These are phyloP conservation scores for Aporophyla lueneburgensis DNA, from an alignment of 2,888 invertebrate species.

Conservation along the genomic window DNA sequence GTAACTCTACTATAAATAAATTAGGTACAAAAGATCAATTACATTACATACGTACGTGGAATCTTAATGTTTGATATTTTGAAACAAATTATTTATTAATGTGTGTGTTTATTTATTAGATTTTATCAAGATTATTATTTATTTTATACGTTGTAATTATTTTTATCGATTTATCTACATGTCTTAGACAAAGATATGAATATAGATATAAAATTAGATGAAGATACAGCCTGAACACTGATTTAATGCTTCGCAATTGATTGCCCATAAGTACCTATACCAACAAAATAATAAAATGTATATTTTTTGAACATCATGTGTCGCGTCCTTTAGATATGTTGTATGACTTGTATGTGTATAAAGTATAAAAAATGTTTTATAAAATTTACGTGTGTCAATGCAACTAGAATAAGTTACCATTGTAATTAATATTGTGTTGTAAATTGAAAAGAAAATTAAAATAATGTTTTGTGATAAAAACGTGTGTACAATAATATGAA, in stretches of 20 bases:
- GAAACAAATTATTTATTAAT: slow-evolving; percentile 27
- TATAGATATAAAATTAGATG: background rate
- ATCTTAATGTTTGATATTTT: slow-evolving; percentile 9
- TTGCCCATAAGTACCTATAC: background rate
- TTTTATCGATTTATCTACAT: background rate
- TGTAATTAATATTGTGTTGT: slow-evolving; percentile 27
- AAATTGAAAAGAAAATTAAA: slow-evolving; percentile 23
- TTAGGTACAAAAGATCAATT: background rate
- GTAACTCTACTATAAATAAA: background rate
- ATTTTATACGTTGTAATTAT: background rate
- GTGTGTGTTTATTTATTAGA: slow-evolving; percentile 21
- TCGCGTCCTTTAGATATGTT: background rate
- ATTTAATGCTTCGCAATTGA: background rate
- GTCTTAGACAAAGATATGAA: too few species aligned
- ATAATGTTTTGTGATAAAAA: slow-evolving; percentile 59
- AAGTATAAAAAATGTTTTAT: background rate
- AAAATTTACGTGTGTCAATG: slow-evolving; percentile 19
- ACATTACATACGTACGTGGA: background rate
- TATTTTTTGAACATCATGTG: background rate
- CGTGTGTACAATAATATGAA: slow-evolving; percentile 59
- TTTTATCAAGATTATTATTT: slow-evolving; percentile 14
- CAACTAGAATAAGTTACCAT: slow-evolving; percentile 58
- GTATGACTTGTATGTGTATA: background rate
- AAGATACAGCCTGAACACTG: background rate
- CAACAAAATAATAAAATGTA: too few species aligned